Evolutionary conservation across 2,113 vertebrate species (phyloP).

Genomic region (Varanus komodoensis): DNA sequence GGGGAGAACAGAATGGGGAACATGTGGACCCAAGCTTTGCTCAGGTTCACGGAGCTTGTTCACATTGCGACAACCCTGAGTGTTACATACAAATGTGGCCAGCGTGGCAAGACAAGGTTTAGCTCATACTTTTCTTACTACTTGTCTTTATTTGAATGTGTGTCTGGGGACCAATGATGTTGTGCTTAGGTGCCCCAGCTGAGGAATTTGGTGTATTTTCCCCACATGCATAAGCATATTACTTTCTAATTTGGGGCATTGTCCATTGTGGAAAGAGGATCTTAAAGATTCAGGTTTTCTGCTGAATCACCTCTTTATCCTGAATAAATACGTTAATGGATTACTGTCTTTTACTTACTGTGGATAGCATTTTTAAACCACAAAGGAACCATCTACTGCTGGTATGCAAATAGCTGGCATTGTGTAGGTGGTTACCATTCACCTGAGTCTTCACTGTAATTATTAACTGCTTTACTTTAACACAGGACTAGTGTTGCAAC

Average conservation of each 20-base stretch:
- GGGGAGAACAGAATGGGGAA: background rate
- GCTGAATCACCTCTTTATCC: background rate
- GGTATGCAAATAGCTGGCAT: background rate
- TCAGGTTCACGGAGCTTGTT: background rate
- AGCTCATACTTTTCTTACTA: background rate
- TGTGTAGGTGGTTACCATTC: background rate
- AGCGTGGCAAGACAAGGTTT: slow-evolving; percentile 15
- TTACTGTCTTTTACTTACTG: background rate
- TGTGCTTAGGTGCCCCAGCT: background rate
- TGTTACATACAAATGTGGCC: background rate
- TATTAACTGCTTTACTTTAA: background rate
- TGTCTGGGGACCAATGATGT: background rate
- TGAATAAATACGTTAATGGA: too few relatives aligned
- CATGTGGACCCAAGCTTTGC: background rate
- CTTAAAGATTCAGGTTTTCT: background rate
- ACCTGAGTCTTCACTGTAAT: background rate
- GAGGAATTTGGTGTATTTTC: background rate
- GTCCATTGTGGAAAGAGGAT: background rate
- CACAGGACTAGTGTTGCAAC: background rate
- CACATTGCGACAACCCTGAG: background rate
- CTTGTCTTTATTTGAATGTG: background rate
- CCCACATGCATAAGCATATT: background rate
- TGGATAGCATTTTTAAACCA: background rate
- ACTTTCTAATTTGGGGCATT: background rate
- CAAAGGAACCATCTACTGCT: background rate